Evolutionary conservation across 2,113 vertebrate genomes (phyloP).

Genomic region (Mustela nigripes): DNA sequence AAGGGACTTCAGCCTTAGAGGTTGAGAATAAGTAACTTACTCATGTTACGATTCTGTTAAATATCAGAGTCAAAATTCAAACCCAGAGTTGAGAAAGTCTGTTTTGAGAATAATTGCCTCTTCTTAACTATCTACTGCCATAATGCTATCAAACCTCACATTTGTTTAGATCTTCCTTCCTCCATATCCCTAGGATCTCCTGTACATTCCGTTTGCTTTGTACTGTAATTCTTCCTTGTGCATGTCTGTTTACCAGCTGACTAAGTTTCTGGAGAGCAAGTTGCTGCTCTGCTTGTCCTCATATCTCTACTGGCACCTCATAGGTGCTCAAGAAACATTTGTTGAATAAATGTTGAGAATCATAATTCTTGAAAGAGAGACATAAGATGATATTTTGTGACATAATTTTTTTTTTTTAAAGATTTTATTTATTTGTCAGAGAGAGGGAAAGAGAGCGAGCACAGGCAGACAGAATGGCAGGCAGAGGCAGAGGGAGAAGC

Average conservation of each 20-base stretch:
- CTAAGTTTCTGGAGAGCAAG: neutral
- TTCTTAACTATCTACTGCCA: neutral
- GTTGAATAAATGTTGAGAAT: neutral
- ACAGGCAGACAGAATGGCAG: too few relatives aligned
- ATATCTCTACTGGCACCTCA: neutral
- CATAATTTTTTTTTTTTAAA: neutral
- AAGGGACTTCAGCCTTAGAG: neutral
- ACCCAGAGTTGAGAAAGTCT: neutral
- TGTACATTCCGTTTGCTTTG: neutral
- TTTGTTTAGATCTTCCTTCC: neutral
- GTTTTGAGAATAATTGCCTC: slow-evolving; percentile 11
- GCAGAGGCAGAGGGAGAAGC: too few relatives aligned
- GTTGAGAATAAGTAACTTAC: neutral
- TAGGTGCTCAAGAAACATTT: neutral
- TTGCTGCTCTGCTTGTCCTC: neutral
- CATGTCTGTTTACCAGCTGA: neutral
- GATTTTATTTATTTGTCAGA: too few relatives aligned
- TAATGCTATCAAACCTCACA: neutral
- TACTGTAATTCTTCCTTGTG: neutral
- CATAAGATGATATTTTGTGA: neutral
- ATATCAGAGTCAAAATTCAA: neutral
- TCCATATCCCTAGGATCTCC: neutral
- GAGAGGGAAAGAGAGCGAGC: too few relatives aligned
- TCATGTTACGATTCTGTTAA: neutral
- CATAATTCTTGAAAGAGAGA: neutral